Evolutionary conservation across 2,797 vertebrate genomes (phyloP), one percentile per base, ranked within the genome.

Genomic region (Staurois parvus): DNA sequence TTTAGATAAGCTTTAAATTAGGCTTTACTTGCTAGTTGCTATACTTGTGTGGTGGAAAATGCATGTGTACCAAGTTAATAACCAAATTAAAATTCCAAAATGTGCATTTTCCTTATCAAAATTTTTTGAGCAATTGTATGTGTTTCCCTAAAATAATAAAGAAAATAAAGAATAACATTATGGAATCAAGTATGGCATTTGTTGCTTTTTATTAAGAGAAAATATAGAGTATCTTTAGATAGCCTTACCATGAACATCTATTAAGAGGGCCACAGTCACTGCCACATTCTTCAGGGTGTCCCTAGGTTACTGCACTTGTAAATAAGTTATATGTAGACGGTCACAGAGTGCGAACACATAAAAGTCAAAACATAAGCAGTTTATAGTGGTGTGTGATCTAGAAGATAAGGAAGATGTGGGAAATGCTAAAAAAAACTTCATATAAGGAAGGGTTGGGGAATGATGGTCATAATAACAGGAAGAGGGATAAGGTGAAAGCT

Each of bases 321-420:
- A 78, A 52, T 69, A 11, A n/a, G 28, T 79, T 69, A 21, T 69
- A 17, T n/a, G 9, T 69, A 69, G 30, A 69, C 15, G 3, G 29
- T 32, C 67, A 17, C 67, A 21, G 67, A 21, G 67, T 15, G 2
- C 24, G 32, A 70, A 32, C 29, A 40, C 32, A 13, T 19, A 42
- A 67, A 68, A 28, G 32, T 26, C 13, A 67, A 10, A 1, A 24
- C 69, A 66, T 52, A 19, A 30, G 15, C 40, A 32, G 24, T 68
- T 17, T 56, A 80, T n/a, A 80, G 64, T 32, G 12, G 13, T 68
- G 29, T 34, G 1, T 30, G 77, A 80, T 69, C 6, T 30, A 52
- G 13, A 26, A 69, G 66, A 70, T 80, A 70, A 70, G 45, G 12
- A 56, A 45, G 10, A 70, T 56, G 42, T 69, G 78, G 45, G 67